Conservation (phyloP, 1,140 invertebrate genomes). For the Megalonaias nervosa region DNA sequence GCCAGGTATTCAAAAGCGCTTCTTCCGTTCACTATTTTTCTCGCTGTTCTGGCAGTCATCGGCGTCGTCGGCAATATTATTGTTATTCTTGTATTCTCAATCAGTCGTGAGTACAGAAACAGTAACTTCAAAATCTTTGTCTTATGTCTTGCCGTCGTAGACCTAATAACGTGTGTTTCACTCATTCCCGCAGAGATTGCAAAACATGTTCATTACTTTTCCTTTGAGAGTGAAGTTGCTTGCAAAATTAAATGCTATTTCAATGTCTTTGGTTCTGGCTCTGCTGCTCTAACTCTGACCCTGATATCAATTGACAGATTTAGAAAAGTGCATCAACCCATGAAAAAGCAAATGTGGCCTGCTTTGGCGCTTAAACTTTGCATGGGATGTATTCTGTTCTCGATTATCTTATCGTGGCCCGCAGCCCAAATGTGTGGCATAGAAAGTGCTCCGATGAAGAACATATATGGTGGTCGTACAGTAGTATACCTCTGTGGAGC, state of each 20-base stretch:
- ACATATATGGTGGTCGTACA: conserved; percentile 8
- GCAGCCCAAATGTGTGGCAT: conserved; percentile 30
- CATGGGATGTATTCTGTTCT: conserved; percentile 22
- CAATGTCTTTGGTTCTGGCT: conserved; percentile 21
- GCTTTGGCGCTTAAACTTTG: conserved; percentile 8
- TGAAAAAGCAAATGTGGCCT: conserved; percentile 22
- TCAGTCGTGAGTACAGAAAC: conserved; percentile 12
- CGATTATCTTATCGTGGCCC: conserved; percentile 16
- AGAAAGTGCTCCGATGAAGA: conserved; percentile 5
- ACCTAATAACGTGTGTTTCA: conserved; percentile 21
- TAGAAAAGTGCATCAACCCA: conserved; percentile 24
- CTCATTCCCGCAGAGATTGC: conserved; percentile 29
- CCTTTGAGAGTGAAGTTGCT: conserved; percentile 13
- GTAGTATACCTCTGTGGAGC: conserved; percentile 21
- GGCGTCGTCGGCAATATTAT: conserved; percentile 33
- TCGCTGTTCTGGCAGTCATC: conserved; percentile 13
- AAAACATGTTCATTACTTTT: conserved; percentile 21
- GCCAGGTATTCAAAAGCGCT: conserved; percentile 15
- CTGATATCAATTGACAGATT: conserved; percentile 27
- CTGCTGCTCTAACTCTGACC: conserved; percentile 17
- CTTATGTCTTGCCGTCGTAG: conserved; percentile 17
- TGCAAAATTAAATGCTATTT: conserved; percentile 28
- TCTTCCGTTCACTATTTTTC: conserved; percentile 11
- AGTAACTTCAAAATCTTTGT: conserved; percentile 33
- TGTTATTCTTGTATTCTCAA: conserved; percentile 25